phyloP scores from a whole-genome alignment of 2,113 vertebrate species.

The Phycodurus eques region DNA sequence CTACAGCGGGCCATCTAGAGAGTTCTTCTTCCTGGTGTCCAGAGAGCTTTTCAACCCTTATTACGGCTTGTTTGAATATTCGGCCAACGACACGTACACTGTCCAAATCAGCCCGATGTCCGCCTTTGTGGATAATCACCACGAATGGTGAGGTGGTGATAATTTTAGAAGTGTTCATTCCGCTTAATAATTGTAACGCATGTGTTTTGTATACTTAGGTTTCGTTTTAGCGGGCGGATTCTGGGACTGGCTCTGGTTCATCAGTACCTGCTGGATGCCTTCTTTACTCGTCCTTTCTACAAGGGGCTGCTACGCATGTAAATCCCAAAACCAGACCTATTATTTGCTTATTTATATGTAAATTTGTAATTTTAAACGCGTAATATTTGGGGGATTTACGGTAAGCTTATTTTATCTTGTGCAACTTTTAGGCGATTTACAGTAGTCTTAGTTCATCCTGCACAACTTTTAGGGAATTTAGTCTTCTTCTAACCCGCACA shows the following conservation, averaged over 20 bases:
- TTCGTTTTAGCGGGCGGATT: conserved; percentile 96
- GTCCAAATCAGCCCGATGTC: conserved; percentile 99
- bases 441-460: too few relatives aligned
- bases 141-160: conserved; percentile 85
- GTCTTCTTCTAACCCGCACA: too few relatives aligned
- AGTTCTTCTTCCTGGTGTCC: conserved; percentile 98
- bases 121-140: conserved; percentile 98
- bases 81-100: conserved; percentile 97
- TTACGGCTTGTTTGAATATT: conserved; percentile 98
- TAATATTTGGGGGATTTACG: too few relatives aligned
- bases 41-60: conserved; percentile 98
- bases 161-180: neutral
- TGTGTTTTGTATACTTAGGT: conserved; percentile 75
- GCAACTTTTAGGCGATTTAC: too few relatives aligned
- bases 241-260: conserved; percentile 95
- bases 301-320: conserved; percentile 98
- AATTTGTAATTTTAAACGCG: too few relatives aligned
- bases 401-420: too few relatives aligned
- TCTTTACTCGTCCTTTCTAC: conserved; percentile 97
- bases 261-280: conserved; percentile 97
- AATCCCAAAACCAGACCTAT: conserved; percentile 51
- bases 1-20: conserved; percentile 96
- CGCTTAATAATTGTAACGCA: neutral
- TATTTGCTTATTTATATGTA: too few relatives aligned
- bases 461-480: too few relatives aligned